A percentile compares a stretch with the other conserved stretches of the same genome.
phyloP scores from a whole-genome alignment of 1,140 invertebrate species.

The Adelges cooleyi region DNA sequence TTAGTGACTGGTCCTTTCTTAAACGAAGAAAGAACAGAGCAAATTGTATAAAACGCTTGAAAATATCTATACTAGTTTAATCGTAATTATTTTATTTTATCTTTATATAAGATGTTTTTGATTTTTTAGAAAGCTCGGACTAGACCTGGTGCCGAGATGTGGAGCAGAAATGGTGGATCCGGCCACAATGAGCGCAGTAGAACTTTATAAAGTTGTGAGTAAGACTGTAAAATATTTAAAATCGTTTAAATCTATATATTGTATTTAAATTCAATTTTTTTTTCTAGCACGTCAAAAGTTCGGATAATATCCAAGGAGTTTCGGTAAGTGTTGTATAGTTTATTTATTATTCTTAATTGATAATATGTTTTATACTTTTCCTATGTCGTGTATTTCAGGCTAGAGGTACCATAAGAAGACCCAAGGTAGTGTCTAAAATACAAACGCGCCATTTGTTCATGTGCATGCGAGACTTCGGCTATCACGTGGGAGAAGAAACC shows the following conservation, averaged over 20 bases:
- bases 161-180: conserved; percentile 79
- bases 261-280: conserved; percentile 28
- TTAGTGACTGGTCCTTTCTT: too few relatives aligned
- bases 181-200: conserved; percentile 72
- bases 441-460: conserved; percentile 73
- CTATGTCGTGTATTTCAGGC: conserved; percentile 40
- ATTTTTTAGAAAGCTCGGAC: conserved; percentile 70
- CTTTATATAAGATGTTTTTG: conserved; percentile 31
- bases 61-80: too few relatives aligned
- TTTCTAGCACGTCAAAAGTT: conserved; percentile 60
- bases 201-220: conserved; percentile 69
- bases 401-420: conserved; percentile 52
- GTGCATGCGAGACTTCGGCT: conserved; percentile 77
- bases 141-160: conserved; percentile 80
- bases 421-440: conserved; percentile 55
- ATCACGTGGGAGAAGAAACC: conserved; percentile 72
- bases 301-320: conserved; percentile 62
- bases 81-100: too few relatives aligned
- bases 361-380: background rate
- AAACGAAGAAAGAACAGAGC: too few relatives aligned
- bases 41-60: too few relatives aligned
- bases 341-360: background rate
- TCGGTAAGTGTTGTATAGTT: conserved; percentile 45
- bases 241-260: background rate
- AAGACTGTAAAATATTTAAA: background rate